A percentile compares a stretch with the other conserved stretches of the same genome.
phyloP scores from a whole-genome alignment of 1,140 invertebrate species.

The Procambarus clarkii region DNA sequence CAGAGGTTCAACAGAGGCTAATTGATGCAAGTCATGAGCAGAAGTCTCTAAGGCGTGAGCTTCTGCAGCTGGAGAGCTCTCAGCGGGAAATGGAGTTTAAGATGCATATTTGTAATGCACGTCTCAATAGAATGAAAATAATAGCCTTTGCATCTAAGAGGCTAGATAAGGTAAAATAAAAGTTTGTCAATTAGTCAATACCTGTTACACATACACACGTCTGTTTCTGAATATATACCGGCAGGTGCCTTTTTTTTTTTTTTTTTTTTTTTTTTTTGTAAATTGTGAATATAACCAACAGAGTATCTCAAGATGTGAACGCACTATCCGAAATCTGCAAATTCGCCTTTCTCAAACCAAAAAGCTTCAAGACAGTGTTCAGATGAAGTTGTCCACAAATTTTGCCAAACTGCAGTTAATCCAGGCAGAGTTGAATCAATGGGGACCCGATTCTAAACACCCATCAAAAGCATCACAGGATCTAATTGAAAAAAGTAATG shows the following conservation, averaged over 20 bases:
- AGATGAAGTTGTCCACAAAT: slow-evolving; percentile 8
- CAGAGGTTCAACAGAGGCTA: background rate
- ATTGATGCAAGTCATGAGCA: slow-evolving; percentile 21
- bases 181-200: too few species aligned
- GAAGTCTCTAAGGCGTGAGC: slow-evolving; percentile 29
- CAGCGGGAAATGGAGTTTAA: slow-evolving; percentile 32
- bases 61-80: slow-evolving; percentile 28
- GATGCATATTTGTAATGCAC: background rate
- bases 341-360: background rate
- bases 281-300: background rate
- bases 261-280: background rate
- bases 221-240: background rate
- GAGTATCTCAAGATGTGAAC: slow-evolving; percentile 47
- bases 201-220: background rate
- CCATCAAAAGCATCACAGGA: slow-evolving; percentile 4
- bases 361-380: background rate
- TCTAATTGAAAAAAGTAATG: slow-evolving; percentile 35
- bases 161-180: slow-evolving; percentile 28
- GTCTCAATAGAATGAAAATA: slow-evolving; percentile 28
- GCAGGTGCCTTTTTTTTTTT: too few species aligned
- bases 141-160: slow-evolving; percentile 21
- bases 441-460: background rate
- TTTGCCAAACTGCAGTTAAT: background rate
- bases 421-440: slow-evolving; percentile 14
- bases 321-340: slow-evolving; percentile 21